Percentiles rank a stretch among this genome's conserved stretches.
These are phyloP conservation scores for Megatriorchis doriae DNA, from an alignment of 2,113 vertebrate genomes.

Conservation along the genomic window DNA sequence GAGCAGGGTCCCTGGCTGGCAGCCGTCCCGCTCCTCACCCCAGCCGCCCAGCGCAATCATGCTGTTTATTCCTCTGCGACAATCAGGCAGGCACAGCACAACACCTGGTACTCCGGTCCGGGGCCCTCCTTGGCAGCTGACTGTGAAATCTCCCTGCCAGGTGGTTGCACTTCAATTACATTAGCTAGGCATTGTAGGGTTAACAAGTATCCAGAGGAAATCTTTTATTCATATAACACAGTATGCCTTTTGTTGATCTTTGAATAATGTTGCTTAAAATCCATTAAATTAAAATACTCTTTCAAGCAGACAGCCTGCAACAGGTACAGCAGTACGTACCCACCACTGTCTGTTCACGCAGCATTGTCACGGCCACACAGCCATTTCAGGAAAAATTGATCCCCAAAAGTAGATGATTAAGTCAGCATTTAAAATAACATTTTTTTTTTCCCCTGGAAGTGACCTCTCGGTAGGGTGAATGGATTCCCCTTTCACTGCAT, in stretches of 20 bases:
- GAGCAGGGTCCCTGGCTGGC: background rate
- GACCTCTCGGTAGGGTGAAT: background rate
- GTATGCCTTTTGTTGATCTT: slow-evolving; percentile 74
- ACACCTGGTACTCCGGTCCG: slow-evolving; percentile 85
- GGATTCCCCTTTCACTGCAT: background rate
- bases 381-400: fast-evolving
- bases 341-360: background rate
- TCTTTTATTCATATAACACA: slow-evolving; percentile 75
- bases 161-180: slow-evolving; percentile 89
- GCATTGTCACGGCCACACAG: slow-evolving; percentile 1
- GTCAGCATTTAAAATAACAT: background rate
- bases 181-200: slow-evolving; percentile 87
- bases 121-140: slow-evolving; percentile 88
- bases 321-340: slow-evolving; percentile 30
- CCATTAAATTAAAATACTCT: slow-evolving; percentile 76
- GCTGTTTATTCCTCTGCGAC: slow-evolving; percentile 83
- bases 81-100: slow-evolving; percentile 76
- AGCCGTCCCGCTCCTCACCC: background rate
- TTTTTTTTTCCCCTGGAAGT: background rate
- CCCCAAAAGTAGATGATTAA: background rate
- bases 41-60: slow-evolving; percentile 34
- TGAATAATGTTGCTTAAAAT: slow-evolving; percentile 82
- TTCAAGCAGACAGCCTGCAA: slow-evolving; percentile 35
- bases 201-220: slow-evolving; percentile 74
- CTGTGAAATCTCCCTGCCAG: slow-evolving; percentile 86